Base-by-base conservation (phyloP, 1,140 invertebrate species). In the Stenopsyche tienmushanensis region DNA sequence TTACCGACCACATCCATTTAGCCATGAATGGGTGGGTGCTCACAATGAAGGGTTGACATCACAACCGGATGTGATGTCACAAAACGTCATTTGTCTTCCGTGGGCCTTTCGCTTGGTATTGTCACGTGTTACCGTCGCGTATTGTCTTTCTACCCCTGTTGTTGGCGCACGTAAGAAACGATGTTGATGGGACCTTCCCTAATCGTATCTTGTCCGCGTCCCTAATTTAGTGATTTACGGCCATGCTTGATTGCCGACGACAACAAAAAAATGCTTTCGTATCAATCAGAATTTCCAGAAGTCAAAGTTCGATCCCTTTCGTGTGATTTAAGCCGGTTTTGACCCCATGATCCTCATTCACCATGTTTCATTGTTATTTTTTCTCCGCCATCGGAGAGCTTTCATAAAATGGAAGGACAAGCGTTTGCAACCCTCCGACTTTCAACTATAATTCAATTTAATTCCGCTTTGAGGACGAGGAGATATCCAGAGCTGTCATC, bases 391-490 rank as follows among this genome's bases (percentile, higher is more conserved):
- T 8, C n/a, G 45, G 5, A 34, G 13, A 34, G 13, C 5, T 7
- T 34, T 34, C 29, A 34, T 34, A 34, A 34, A 34, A 34, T 13
- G 29, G 29, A 34, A 34, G 29, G 29, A 34, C 29, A 34, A 5
- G 29, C 29, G 29, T 34, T 17, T 18, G 29, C 34, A 44, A 34
- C 13, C 29, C 29, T 34, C 29, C 58, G 15, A 25, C 58, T 62
- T 62, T 55, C 65, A 59, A 66, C 65, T 66, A 66, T 66, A 66
- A 66, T 66, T 66, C 65, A 66, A 66, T 66, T 66, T 62, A 66
- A 66, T 66, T 66, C 58, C 65, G 49, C 44, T 55, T 47, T 34
- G 50, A 62, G 47, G 63, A 58, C 54, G 29, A 44, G 47, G 50
- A 47, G 49, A 34, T 39, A 26, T 20, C 52, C 44, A 39, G 47